phyloP scores from a whole-genome alignment of 2,797 vertebrate species.

The Hylomyscus alleni region DNA sequence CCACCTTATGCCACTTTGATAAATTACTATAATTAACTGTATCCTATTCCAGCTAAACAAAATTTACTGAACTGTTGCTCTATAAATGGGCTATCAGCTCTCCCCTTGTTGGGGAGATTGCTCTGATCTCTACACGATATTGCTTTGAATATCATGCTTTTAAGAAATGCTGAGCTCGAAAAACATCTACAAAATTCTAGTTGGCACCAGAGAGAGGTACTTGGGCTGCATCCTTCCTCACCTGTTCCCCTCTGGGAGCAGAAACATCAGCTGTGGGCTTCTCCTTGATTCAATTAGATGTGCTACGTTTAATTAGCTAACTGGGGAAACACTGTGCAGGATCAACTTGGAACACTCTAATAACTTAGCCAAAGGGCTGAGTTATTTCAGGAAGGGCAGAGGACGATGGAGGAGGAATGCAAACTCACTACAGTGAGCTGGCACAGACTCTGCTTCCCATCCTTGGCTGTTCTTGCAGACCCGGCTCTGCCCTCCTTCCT shows the following conservation, averaged over 20 bases:
- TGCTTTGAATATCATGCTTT: constrained; percentile 75
- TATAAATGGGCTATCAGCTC: constrained; percentile 86
- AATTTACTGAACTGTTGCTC: constrained; percentile 91
- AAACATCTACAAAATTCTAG: constrained; percentile 52
- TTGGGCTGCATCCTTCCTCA: constrained; percentile 32
- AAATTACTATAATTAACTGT: constrained; percentile 94
- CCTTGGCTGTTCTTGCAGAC: neutral
- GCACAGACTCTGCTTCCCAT: neutral
- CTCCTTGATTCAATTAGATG: constrained; percentile 85
- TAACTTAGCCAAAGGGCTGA: constrained; percentile 70
- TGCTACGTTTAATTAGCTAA: constrained; percentile 86
- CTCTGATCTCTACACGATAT: constrained; percentile 75
- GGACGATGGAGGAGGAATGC: constrained; percentile 32
- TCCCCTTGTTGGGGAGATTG: constrained; percentile 77
- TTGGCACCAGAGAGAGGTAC: neutral
- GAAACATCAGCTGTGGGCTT: constrained; percentile 68
- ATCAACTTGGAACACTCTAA: constrained; percentile 77
- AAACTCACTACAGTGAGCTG: neutral
- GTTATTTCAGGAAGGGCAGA: constrained; percentile 71
- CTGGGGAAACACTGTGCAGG: constrained; percentile 68
- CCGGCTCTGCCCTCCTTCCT: neutral
- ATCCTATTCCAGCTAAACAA: constrained; percentile 90
- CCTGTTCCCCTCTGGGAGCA: neutral
- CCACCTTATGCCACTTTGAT: constrained; percentile 92
- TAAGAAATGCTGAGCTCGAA: constrained; percentile 65